A percentile compares a stretch with the other conserved stretches of the same genome.
Evolutionary conservation across 2,113 vertebrate species (phyloP).

Genomic region (Ciconia stormi): DNA sequence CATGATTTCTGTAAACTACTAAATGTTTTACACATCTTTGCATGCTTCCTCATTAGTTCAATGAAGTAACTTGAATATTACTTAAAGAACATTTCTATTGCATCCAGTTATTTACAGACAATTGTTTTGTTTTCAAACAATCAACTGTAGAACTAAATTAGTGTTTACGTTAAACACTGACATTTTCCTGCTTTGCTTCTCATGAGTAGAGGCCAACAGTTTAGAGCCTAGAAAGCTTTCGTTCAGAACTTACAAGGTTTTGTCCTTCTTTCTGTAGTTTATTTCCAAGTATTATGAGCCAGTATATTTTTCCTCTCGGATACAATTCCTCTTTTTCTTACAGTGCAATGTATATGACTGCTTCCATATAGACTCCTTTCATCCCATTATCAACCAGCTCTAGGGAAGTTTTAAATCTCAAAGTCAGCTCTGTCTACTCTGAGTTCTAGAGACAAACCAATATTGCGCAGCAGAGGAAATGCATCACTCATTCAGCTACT

Average conservation of each 20-base stretch:
- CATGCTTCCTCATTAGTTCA: background rate
- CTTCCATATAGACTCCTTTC: background rate
- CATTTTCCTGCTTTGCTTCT: background rate
- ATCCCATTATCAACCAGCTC: background rate
- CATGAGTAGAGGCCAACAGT: background rate
- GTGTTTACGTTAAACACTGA: background rate
- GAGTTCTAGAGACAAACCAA: background rate
- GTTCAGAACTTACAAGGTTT: background rate
- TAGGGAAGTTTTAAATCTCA: background rate
- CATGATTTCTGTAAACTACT: background rate
- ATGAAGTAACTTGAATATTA: background rate
- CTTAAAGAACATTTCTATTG: background rate
- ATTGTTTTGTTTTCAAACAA: background rate
- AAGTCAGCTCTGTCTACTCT: background rate
- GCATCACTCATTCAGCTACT: background rate
- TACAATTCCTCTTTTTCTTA: background rate
- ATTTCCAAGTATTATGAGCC: background rate
- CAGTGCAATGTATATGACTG: background rate
- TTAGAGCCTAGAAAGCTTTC: background rate
- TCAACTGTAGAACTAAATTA: background rate
- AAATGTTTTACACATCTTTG: background rate
- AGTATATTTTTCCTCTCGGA: background rate
- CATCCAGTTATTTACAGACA: background rate
- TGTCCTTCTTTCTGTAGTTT: background rate
- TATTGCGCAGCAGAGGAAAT: background rate